Base-by-base conservation (phyloP, 1,140 invertebrate species). In the Drosophila kepulauana region DNA sequence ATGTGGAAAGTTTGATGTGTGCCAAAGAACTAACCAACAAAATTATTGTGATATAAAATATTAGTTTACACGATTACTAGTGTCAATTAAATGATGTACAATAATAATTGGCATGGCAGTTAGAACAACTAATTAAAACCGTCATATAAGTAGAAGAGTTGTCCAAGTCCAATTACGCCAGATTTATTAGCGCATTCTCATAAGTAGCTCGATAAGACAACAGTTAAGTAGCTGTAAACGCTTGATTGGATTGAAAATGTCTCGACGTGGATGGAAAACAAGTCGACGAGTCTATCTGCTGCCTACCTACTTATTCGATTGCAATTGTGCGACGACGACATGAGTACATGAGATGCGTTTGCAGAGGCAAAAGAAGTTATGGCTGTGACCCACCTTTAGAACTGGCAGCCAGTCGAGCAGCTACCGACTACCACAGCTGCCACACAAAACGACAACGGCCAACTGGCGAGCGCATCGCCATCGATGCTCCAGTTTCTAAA, bases 371-470 rank as follows among this genome's bases (percentile, higher is more conserved):
- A 25, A 72, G 75, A 71, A 89, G 78, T 89, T 89, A 90, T 90
- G 85, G 85, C 85, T 76, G 72, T 89, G 86, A 89, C 85, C 85
- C 81, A 85, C 75, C 85, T 89, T 89, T 57, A 70, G 75, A 81
- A 81, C 33, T 88, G 85, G 78, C 74, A 81, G 73, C 79, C n/a
- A 76, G 52, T 46, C 8, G 25, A 45, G 49, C 30, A 45, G 52
- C 56, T 33, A 38, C 38, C 45, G 35, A 77, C 69, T 77, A 67
- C 11, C 51, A 66, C 41, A 41, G 63, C 70, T 59, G 70, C 62
- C 54, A 49, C 54, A 72, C 79, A 7, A 72, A 33, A n/a, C 76
- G 20, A 25, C 20, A 3, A 25, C 20, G 20, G 20, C 20, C 20
- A 67, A 38, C 2, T 10, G 35, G 35, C 10, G 8, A 67, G 84